A percentile compares a stretch with the other conserved stretches of the same genome.
Evolutionary conservation across 1,140 invertebrate species (phyloP).

Genomic region (Penaeus indicus): DNA sequence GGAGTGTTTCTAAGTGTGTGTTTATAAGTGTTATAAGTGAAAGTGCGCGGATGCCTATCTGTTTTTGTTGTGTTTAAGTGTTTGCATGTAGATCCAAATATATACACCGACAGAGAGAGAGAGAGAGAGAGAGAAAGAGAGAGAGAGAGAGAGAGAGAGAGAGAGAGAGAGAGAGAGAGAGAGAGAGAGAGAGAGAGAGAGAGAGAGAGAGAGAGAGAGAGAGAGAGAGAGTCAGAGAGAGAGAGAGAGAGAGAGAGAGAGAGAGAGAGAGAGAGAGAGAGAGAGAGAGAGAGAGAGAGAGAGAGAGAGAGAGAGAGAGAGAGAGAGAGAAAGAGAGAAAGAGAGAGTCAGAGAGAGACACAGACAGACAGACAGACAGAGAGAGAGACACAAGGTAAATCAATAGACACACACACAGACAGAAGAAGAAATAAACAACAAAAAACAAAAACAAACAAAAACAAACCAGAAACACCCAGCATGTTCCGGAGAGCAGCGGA

Average conservation of each 20-base stretch:
- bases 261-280: neutral
- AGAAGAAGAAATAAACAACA: neutral
- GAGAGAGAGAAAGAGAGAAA: neutral
- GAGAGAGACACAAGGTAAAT: neutral
- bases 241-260: neutral
- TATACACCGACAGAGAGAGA: neutral
- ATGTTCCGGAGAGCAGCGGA: too few relatives aligned
- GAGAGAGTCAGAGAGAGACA: neutral
- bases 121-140: neutral
- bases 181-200: neutral
- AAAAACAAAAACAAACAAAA: neutral
- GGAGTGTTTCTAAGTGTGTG: too few relatives aligned
- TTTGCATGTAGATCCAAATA: too few relatives aligned
- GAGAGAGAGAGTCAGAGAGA: neutral
- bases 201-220: neutral
- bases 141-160: neutral
- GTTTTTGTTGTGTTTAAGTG: too few relatives aligned
- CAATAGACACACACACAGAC: neutral
- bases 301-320: conserved; percentile 31
- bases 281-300: conserved; percentile 7
- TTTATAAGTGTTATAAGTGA: too few relatives aligned
- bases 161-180: neutral
- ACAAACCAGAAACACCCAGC: too few relatives aligned
- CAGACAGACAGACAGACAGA: neutral
- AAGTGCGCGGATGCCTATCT: too few relatives aligned